These are phyloP conservation scores for Lamellibrachia satsuma DNA, from an alignment of 2,888 invertebrate species.

Conservation along the genomic window DNA sequence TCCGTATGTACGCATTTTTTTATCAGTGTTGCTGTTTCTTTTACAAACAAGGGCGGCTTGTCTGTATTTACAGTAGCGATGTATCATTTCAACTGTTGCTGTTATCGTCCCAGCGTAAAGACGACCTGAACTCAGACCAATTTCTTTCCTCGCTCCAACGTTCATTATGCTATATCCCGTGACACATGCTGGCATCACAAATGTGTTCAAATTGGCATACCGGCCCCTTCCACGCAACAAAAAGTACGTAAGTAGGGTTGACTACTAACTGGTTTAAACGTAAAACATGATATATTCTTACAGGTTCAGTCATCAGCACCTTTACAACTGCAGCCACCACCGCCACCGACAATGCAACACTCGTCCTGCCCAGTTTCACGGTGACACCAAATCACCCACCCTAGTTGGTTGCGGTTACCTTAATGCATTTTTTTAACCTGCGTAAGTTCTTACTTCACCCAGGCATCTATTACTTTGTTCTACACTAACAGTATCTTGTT, in stretches of 20 bases:
- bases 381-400: background rate
- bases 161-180: background rate
- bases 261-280: too few relatives aligned
- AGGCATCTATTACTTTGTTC: background rate
- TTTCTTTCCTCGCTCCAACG: background rate
- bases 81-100: background rate
- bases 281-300: too few relatives aligned
- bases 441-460: background rate
- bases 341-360: background rate
- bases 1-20: background rate
- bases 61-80: background rate
- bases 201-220: background rate
- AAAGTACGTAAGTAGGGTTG: too few relatives aligned
- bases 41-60: background rate
- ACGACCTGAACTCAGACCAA: background rate
- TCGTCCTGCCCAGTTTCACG: background rate
- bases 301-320: too few relatives aligned
- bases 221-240: too few relatives aligned
- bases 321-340: background rate
- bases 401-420: background rate
- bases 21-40: background rate
- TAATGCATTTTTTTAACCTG: background rate
- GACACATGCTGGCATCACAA: background rate
- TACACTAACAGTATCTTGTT: background rate
- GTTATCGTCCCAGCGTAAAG: background rate